These are phyloP conservation scores for Poecilus cupreus DNA, from an alignment of 2,888 invertebrate species.

Conservation along the genomic window DNA sequence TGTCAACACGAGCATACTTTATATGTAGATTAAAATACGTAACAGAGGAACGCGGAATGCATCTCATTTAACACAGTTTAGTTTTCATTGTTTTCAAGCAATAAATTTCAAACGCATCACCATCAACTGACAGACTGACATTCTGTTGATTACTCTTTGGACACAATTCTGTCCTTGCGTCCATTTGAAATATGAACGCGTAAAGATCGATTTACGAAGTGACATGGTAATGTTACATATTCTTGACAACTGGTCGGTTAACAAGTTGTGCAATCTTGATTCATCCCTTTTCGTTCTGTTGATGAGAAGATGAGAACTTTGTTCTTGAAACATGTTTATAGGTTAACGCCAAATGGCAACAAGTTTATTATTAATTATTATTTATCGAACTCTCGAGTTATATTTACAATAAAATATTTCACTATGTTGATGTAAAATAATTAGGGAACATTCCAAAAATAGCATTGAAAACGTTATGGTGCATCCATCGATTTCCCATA, in stretches of 20 bases:
- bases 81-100: slow-evolving; percentile 4
- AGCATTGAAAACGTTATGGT: too few relatives aligned
- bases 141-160: slow-evolving; percentile 5
- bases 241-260: background rate
- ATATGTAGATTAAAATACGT: slow-evolving; percentile 4
- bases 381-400: too few relatives aligned
- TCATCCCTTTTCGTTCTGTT: too few relatives aligned
- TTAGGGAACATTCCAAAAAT: too few relatives aligned
- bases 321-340: too few relatives aligned
- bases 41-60: background rate
- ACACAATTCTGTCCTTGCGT: background rate
- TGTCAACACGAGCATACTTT: too few relatives aligned
- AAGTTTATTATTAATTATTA: too few relatives aligned
- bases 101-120: background rate
- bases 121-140: background rate
- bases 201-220: background rate
- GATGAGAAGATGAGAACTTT: too few relatives aligned
- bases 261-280: background rate
- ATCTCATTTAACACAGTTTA: background rate
- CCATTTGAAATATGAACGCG: background rate
- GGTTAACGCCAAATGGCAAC: too few relatives aligned
- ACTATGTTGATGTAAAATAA: too few relatives aligned
- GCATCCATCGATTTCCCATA: too few relatives aligned
- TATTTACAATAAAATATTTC: too few relatives aligned
- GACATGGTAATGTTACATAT: background rate